Evolutionary conservation across 2,888 invertebrate genomes (phyloP).

Genomic region (Nebria salina): DNA sequence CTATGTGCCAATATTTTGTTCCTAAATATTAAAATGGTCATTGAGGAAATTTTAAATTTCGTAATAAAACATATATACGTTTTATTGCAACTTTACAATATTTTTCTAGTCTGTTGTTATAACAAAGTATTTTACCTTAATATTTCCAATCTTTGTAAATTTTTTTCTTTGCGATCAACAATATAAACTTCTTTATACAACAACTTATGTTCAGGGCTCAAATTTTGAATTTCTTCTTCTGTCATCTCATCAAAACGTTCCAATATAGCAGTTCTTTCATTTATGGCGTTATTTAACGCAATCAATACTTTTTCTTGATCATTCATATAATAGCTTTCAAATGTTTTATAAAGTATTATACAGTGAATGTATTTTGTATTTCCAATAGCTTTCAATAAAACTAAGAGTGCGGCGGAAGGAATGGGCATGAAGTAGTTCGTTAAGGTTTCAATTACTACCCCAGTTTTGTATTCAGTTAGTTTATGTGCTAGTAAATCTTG

Average conservation of each 20-base stretch:
- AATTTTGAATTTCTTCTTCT: constrained; percentile 50
- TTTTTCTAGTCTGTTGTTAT: no score
- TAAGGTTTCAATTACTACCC: constrained; percentile 57
- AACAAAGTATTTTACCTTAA: constrained; percentile 45
- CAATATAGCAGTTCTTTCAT: constrained; percentile 47
- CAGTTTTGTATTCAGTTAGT: constrained; percentile 46
- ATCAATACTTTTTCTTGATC: constrained; percentile 47
- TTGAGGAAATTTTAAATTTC: no score
- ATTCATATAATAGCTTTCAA: constrained; percentile 51
- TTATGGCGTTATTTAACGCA: constrained; percentile 42
- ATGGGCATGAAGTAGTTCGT: constrained; percentile 55
- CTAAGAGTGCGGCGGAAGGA: constrained; percentile 52
- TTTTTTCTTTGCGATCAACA: constrained; percentile 50
- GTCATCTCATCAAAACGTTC: constrained; percentile 51
- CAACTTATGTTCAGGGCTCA: constrained; percentile 49
- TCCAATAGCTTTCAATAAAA: constrained; percentile 55
- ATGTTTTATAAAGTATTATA: constrained; percentile 51
- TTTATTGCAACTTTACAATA: no score
- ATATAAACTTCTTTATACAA: constrained; percentile 51
- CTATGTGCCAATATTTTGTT: not conserved
- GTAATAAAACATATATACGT: no score
- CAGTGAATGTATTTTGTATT: constrained; percentile 56
- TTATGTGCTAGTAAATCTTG: constrained; percentile 34
- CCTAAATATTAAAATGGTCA: not conserved
- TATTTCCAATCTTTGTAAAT: constrained; percentile 47